These are phyloP conservation scores for Listronotus oregonensis DNA, from an alignment of 1,140 invertebrate species.

Conservation along the genomic window DNA sequence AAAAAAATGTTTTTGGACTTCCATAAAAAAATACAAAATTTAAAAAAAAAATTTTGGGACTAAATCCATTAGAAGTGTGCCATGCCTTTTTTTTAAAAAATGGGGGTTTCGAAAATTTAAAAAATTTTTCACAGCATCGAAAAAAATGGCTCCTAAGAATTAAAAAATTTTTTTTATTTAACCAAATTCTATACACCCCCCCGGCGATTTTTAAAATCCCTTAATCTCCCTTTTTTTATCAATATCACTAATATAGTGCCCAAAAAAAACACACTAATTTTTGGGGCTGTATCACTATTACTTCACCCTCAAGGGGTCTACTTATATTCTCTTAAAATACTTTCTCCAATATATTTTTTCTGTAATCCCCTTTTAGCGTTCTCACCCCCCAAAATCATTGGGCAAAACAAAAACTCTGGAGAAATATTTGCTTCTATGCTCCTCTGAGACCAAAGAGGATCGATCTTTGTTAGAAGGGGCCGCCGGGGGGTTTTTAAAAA, in stretches of 20 bases:
- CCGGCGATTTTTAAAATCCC: too few relatives aligned
- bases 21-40: too few relatives aligned
- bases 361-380: conserved; percentile 45
- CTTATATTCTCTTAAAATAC: conserved; percentile 19
- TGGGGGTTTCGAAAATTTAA: too few relatives aligned
- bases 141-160: too few relatives aligned
- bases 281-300: conserved; percentile 34
- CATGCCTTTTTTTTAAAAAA: too few relatives aligned
- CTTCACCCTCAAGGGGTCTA: conserved; percentile 10
- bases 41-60: too few relatives aligned
- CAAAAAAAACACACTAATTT: conserved; percentile 47
- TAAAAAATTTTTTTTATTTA: too few relatives aligned
- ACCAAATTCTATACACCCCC: too few relatives aligned
- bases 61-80: too few relatives aligned
- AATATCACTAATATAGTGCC: conserved; percentile 54
- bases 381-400: conserved; percentile 51
- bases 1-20: too few relatives aligned
- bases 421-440: conserved; percentile 44
- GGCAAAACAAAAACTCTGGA: conserved; percentile 45
- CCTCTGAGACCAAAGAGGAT: neutral
- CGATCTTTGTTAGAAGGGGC: neutral
- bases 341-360: conserved; percentile 41
- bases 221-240: conserved; percentile 54
- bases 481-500: neutral
- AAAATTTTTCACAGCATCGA: too few relatives aligned